phyloP scores from a whole-genome alignment of 2,888 invertebrate species.

The Plagodis pulveraria region DNA sequence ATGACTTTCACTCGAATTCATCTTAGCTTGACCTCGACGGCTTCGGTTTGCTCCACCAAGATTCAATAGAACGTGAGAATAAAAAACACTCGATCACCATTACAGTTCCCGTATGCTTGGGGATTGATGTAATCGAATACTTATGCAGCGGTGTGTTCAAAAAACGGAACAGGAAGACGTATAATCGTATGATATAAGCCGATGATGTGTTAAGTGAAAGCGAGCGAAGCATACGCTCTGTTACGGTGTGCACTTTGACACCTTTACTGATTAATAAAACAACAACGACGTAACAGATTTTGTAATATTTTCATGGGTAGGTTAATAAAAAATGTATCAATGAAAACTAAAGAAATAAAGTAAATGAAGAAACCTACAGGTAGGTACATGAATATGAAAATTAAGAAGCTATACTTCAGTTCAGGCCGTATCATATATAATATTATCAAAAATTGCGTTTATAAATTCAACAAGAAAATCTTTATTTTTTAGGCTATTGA shows the following conservation, averaged over 20 bases:
- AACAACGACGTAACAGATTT: slow-evolving; percentile 15
- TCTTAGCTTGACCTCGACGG: slow-evolving; percentile 54
- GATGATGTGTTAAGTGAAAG: slow-evolving; percentile 44
- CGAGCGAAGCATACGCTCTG: slow-evolving; percentile 22
- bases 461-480: too few species aligned
- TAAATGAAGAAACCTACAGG: too few species aligned
- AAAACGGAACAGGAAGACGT: slow-evolving; percentile 38
- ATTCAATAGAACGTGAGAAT: slow-evolving; percentile 22
- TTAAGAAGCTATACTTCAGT: too few species aligned
- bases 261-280: slow-evolving; percentile 22
- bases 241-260: slow-evolving; percentile 41
- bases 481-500: too few species aligned
- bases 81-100: slow-evolving; percentile 29
- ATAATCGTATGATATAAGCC: slow-evolving; percentile 39
- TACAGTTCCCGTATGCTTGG: slow-evolving; percentile 27
- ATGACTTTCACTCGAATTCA: slow-evolving; percentile 59
- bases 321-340: too few species aligned
- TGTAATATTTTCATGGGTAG: not conserved
- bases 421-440: too few species aligned
- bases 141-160: slow-evolving; percentile 35
- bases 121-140: slow-evolving; percentile 27
- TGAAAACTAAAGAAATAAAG: too few species aligned
- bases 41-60: slow-evolving; percentile 28
- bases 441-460: too few species aligned
- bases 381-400: too few species aligned